phyloP scores from a whole-genome alignment of 2,113 vertebrate genomes.

The Trinectes maculatus region DNA sequence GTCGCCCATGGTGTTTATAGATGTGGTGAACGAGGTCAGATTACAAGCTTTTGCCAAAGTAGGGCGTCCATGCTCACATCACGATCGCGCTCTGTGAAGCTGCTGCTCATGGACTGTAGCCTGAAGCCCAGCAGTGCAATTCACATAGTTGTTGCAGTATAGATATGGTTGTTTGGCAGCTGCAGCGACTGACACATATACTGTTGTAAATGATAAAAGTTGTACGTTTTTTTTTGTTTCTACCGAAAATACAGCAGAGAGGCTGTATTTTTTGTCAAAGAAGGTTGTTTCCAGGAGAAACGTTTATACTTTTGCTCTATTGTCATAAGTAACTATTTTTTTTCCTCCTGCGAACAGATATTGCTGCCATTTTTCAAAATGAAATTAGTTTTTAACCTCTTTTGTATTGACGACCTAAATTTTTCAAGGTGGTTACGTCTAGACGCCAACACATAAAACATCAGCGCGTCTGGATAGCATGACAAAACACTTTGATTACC shows the following conservation, averaged over 20 bases:
- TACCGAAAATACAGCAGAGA: too few species aligned
- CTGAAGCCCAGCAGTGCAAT: conserved; percentile 50
- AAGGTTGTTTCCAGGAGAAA: neutral
- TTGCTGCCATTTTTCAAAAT: neutral
- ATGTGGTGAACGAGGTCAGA: conserved; percentile 68
- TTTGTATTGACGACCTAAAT: neutral
- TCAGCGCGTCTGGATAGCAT: too few species aligned
- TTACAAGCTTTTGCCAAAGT: conserved; percentile 66
- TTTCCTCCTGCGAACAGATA: neutral
- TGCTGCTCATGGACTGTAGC: conserved; percentile 42
- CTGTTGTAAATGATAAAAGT: neutral
- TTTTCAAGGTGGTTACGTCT: neutral
- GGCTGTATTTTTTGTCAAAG: neutral
- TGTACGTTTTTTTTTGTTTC: neutral
- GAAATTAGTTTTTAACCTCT: neutral
- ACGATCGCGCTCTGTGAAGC: conserved; percentile 21
- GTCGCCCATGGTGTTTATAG: conserved; percentile 58
- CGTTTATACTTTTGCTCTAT: neutral
- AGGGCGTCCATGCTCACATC: conserved; percentile 59
- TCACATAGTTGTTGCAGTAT: conserved; percentile 50
- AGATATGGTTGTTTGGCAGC: conserved; percentile 51
- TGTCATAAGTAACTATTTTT: neutral
- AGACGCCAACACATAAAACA: too few species aligned
- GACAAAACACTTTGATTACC: too few species aligned
- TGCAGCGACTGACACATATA: conserved; percentile 39